phyloP scores from a whole-genome alignment of 2,797 vertebrate species.

The Malurus leucopterus region DNA sequence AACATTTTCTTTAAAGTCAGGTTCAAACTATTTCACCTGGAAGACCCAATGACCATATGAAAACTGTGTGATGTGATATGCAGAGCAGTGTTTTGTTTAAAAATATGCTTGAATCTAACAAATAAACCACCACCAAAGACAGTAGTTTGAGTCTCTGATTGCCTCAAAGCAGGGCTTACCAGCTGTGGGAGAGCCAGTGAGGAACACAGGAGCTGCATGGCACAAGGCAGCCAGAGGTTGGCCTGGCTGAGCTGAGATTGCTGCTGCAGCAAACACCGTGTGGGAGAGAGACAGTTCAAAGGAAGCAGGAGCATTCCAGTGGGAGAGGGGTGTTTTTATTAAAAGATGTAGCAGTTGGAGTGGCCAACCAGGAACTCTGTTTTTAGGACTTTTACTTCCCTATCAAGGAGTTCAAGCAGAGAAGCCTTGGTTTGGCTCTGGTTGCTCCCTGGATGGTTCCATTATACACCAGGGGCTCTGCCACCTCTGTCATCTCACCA shows the following conservation, averaged over 20 bases:
- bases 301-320: not conserved
- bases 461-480: not conserved
- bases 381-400: not conserved
- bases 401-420: not conserved
- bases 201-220: fast-evolving
- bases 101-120: not conserved
- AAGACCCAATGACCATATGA: not conserved
- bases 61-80: not conserved
- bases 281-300: not conserved
- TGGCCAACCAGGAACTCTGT: not conserved
- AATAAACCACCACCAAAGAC: not conserved
- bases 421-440: not conserved
- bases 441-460: not conserved
- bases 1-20: not conserved
- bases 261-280: fast-evolving
- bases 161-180: not conserved
- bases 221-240: not conserved
- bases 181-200: not conserved
- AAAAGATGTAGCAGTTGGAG: not conserved
- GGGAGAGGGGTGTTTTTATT: not conserved
- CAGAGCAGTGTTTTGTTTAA: not conserved
- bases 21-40: not conserved
- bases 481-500: not conserved
- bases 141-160: not conserved
- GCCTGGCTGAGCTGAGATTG: not conserved